These are phyloP conservation scores for Oryzias sinensis DNA, from an alignment of 2,797 vertebrate genomes.

Conservation along the genomic window DNA sequence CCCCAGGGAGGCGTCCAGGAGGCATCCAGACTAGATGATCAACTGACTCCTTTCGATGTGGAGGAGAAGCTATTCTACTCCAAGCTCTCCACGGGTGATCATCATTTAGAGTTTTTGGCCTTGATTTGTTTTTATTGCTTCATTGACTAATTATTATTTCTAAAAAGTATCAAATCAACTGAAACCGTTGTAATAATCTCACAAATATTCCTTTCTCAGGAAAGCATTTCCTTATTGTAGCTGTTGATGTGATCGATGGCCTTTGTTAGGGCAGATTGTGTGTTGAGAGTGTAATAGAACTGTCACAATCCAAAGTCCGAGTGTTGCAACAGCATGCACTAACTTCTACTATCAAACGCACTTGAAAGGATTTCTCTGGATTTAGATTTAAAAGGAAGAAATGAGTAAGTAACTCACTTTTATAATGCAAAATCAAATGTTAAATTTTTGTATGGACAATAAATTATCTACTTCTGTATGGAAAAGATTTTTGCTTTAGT, in stretches of 20 bases:
- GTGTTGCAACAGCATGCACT: constrained; percentile 53
- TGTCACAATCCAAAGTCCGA: constrained; percentile 76
- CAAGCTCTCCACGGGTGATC: too few species aligned
- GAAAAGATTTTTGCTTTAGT: neutral
- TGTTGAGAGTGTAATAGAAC: constrained; percentile 32
- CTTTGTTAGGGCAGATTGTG: constrained; percentile 6
- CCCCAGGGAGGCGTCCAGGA: too few species aligned
- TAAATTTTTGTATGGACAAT: neutral
- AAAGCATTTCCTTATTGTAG: constrained; percentile 3
- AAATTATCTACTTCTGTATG: neutral
- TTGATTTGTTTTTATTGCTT: too few species aligned
- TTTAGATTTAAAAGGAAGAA: constrained; percentile 36
- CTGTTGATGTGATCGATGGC: constrained; percentile 19
- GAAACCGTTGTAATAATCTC: neutral
- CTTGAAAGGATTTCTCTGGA: constrained; percentile 39
- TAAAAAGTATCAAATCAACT: too few species aligned
- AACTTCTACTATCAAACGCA: constrained; percentile 42
- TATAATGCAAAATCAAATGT: constrained; percentile 14
- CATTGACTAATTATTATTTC: too few species aligned
- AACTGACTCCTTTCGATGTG: too few species aligned
- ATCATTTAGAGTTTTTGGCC: too few species aligned
- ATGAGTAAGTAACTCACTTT: constrained; percentile 43
- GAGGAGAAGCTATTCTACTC: too few species aligned
- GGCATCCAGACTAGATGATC: too few species aligned
- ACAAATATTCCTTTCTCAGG: neutral